Conservation (phyloP, 2,113 vertebrate genomes). For the Aldabrachelys gigantea region DNA sequence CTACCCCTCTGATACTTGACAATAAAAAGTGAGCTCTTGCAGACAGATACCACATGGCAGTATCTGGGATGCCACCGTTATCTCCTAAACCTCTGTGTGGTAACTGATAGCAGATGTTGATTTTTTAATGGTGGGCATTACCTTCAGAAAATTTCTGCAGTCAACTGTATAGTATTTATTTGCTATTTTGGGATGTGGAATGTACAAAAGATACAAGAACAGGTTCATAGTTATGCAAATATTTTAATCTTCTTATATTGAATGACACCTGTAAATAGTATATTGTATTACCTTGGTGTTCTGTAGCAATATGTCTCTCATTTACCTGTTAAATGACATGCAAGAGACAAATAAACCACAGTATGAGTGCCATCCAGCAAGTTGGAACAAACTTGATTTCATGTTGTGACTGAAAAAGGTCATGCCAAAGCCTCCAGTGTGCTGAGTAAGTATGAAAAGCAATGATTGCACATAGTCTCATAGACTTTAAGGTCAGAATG, state of each 20-base stretch:
- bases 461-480: background rate
- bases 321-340: slow-evolving; percentile 11
- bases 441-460: background rate
- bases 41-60: background rate
- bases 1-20: no score
- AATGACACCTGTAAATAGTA: background rate
- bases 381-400: slow-evolving; percentile 9
- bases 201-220: background rate
- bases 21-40: background rate
- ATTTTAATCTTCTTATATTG: background rate
- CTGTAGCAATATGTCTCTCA: background rate
- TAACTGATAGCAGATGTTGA: background rate
- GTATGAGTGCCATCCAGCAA: background rate
- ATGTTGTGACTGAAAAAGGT: slow-evolving; percentile 11
- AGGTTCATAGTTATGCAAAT: background rate
- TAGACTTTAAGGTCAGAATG: no score
- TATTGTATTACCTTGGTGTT: background rate
- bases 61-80: background rate
- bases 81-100: background rate
- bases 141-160: background rate
- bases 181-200: background rate
- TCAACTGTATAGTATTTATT: background rate
- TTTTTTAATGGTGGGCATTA: background rate
- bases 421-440: background rate
- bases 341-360: background rate